These are phyloP conservation scores for Hemitrygon akajei DNA, from an alignment of 2,797 vertebrate species.

Conservation along the genomic window DNA sequence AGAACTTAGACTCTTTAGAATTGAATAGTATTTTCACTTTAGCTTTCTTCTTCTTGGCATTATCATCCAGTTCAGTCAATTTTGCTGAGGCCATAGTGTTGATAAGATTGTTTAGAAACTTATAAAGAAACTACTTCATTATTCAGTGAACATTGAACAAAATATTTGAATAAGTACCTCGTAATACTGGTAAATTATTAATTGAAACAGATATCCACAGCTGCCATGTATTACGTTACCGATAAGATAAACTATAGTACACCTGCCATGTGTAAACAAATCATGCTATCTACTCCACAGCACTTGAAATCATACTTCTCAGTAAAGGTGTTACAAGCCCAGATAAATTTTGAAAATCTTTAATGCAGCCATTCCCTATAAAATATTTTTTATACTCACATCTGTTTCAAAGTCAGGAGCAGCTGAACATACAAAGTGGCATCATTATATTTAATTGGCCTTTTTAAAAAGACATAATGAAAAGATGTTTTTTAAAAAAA, in stretches of 20 bases:
- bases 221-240: slow-evolving; percentile 61
- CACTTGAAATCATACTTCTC: slow-evolving; percentile 31
- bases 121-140: neutral
- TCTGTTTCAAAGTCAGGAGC: slow-evolving; percentile 6
- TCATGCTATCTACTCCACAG: slow-evolving; percentile 4
- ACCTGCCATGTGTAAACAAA: slow-evolving; percentile 77
- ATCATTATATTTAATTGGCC: neutral
- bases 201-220: slow-evolving; percentile 70
- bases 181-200: slow-evolving; percentile 66
- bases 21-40: neutral
- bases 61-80: slow-evolving; percentile 5
- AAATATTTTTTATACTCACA: slow-evolving; percentile 7
- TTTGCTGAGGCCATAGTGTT: neutral
- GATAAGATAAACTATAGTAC: slow-evolving; percentile 82
- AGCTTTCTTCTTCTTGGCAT: neutral
- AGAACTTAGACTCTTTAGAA: neutral
- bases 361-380: neutral
- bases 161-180: slow-evolving; percentile 34
- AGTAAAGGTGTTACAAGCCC: slow-evolving; percentile 14
- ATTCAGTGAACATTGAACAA: slow-evolving; percentile 31
- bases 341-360: slow-evolving; percentile 22
- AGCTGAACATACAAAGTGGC: slow-evolving; percentile 29
- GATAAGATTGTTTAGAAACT: neutral
- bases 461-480: neutral
- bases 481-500: neutral